Conservation (phyloP, 2,888 invertebrate genomes). For the Abrostola tripartita region DNA sequence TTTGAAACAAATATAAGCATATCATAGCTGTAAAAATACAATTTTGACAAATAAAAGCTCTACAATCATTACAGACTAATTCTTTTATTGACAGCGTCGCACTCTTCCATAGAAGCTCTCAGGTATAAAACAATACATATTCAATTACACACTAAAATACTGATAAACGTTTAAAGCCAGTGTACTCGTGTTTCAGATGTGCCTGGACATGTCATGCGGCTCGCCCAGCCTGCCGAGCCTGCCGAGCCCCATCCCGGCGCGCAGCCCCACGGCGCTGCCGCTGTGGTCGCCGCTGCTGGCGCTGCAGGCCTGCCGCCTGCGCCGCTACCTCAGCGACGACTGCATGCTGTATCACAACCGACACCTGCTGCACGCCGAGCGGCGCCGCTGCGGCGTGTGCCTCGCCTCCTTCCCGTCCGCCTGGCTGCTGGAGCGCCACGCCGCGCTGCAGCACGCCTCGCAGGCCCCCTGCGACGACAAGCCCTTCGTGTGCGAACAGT, state of each 20-base stretch:
- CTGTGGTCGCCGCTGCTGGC: slow-evolving; percentile 84
- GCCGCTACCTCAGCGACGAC: slow-evolving; percentile 85
- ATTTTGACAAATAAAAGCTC: slow-evolving; percentile 94
- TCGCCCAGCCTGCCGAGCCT: slow-evolving; percentile 71
- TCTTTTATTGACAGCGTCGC: slow-evolving; percentile 66
- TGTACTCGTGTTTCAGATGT: slow-evolving; percentile 75
- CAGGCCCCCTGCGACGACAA: slow-evolving; percentile 92
- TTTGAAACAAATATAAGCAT: slow-evolving; percentile 95
- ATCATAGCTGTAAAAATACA: slow-evolving; percentile 97
- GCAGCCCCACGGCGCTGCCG: slow-evolving; percentile 77
- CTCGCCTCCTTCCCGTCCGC: slow-evolving; percentile 95
- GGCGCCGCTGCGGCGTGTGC: slow-evolving; percentile 93
- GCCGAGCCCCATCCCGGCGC: slow-evolving; percentile 75
- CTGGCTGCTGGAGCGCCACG: slow-evolving; percentile 96
- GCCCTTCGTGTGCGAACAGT: slow-evolving; percentile 97
- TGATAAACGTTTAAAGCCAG: background rate
- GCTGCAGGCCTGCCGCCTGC: slow-evolving; percentile 83
- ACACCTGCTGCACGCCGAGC: slow-evolving; percentile 76
- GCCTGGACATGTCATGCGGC: slow-evolving; percentile 81
- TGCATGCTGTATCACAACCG: slow-evolving; percentile 83
- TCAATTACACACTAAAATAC: background rate
- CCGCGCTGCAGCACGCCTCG: slow-evolving; percentile 94
- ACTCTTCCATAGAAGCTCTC: slow-evolving; percentile 23
- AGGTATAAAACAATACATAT: slow-evolving; percentile 40
- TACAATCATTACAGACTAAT: slow-evolving; percentile 86